Base-by-base conservation (phyloP, 2,797 vertebrate species). In the Sebastiscus tertius region DNA sequence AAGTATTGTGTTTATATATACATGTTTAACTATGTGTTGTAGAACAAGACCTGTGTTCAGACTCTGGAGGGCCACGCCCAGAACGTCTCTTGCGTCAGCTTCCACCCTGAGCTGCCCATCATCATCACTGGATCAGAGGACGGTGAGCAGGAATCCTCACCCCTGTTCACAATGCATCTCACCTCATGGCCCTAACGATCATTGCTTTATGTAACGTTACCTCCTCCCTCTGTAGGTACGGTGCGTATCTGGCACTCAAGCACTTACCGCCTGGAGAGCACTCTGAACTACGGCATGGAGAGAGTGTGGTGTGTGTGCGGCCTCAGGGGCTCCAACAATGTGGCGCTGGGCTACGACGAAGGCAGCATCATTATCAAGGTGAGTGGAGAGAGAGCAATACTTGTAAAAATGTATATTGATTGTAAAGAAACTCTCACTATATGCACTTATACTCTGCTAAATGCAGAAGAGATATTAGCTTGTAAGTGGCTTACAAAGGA, bases 291-390 rank as follows among this genome's bases (percentile, higher is more conserved):
- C 0, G 98, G 98, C 77, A 99, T 99, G 98, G 98, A 99, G 92
- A 93, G 98, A 2, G 98, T 99, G 60, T 99, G 98, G 98, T 99
- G 98, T 72, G 98, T 99, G 84, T 97, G 97, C 11, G 98, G 98
- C 81, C 94, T 99, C 4, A 95, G 98, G 42, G 98, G 98, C 39
- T 99, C 98, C 93, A 99, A 99, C 93, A 99, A 97, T 4, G 97
- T 99, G 22, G 98, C 98, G 0, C 86, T 99, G 79, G 98, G 98
- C 2, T 99, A 99, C 27, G 98, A 99, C 27, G 98, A 99, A 93
- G 98, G 98, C 85, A 99, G 98, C 96, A 99, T 99, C 79, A 99
- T 99, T 83, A 97, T 99, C 74, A 99, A 99, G 97, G 98, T 99
- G 95, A 78, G 22, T 4, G 0, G 4, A 80, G 13, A 42, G 46